A percentile compares a stretch with the other conserved stretches of the same genome.
Conservation (phyloP, 2,113 vertebrate species). For the Mormyrus lacerda region DNA sequence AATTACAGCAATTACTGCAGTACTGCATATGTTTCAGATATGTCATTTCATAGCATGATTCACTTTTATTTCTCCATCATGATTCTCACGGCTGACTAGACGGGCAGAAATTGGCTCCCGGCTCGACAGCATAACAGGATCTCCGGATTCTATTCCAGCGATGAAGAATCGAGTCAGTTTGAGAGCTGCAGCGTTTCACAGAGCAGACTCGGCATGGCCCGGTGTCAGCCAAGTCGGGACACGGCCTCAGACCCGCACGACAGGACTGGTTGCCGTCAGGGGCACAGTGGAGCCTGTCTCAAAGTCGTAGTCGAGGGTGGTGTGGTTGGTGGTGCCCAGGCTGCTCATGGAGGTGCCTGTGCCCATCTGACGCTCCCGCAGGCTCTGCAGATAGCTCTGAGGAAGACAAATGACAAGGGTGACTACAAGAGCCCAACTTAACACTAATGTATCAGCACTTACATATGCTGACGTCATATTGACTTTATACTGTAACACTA, state of each 20-base stretch:
- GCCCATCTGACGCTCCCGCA: slow-evolving; percentile 66
- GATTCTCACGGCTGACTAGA: background rate
- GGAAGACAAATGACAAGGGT: slow-evolving; percentile 6
- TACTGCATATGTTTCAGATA: background rate
- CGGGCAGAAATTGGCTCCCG: background rate
- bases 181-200: background rate
- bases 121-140: background rate
- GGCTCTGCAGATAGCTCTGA: slow-evolving; percentile 76
- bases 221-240: background rate
- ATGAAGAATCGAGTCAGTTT: background rate
- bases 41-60: background rate
- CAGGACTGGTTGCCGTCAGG: slow-evolving; percentile 54
- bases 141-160: background rate
- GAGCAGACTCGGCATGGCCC: background rate
- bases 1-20: background rate
- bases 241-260: slow-evolving; percentile 47
- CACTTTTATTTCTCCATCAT: background rate
- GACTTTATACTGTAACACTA: background rate
- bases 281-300: slow-evolving; percentile 71
- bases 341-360: slow-evolving; percentile 62
- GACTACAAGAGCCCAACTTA: background rate
- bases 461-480: background rate
- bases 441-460: background rate
- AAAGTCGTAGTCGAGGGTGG: slow-evolving; percentile 69
- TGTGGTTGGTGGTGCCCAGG: slow-evolving; percentile 55